These are phyloP conservation scores for Meiosimyza decipiens DNA, from an alignment of 2,888 invertebrate genomes.

Conservation along the genomic window DNA sequence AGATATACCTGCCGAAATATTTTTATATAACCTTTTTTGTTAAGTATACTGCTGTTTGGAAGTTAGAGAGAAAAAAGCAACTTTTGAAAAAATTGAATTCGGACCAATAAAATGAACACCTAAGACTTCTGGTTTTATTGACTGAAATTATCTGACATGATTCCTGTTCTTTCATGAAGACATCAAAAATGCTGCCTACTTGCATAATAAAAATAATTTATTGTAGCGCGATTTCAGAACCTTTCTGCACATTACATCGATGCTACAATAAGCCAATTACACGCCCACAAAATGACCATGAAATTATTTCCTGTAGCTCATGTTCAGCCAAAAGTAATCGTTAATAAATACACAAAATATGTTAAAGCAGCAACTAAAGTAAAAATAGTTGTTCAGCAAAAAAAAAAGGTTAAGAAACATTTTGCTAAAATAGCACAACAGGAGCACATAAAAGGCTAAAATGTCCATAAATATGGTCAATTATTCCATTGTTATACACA, in stretches of 20 bases:
- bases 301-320: constrained; percentile 65
- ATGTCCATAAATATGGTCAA: constrained; percentile 62
- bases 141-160: no score
- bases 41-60: no score
- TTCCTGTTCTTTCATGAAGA: no score
- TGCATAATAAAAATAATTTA: no score
- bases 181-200: no score
- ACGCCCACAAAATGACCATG: constrained; percentile 66
- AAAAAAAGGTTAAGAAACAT: constrained; percentile 30
- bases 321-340: constrained; percentile 52
- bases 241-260: constrained; percentile 24
- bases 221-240: no score
- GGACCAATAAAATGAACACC: no score
- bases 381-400: constrained; percentile 15
- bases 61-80: no score
- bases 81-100: no score
- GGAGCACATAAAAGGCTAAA: constrained; percentile 56
- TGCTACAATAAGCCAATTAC: constrained; percentile 54
- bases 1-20: no score
- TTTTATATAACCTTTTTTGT: no score
- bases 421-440: constrained; percentile 24
- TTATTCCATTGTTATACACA: constrained; percentile 48
- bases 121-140: no score
- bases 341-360: background rate
- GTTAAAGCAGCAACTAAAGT: background rate